Evolutionary conservation across 2,113 vertebrate species (phyloP).

Genomic region (Aspiorhynchus laticeps): DNA sequence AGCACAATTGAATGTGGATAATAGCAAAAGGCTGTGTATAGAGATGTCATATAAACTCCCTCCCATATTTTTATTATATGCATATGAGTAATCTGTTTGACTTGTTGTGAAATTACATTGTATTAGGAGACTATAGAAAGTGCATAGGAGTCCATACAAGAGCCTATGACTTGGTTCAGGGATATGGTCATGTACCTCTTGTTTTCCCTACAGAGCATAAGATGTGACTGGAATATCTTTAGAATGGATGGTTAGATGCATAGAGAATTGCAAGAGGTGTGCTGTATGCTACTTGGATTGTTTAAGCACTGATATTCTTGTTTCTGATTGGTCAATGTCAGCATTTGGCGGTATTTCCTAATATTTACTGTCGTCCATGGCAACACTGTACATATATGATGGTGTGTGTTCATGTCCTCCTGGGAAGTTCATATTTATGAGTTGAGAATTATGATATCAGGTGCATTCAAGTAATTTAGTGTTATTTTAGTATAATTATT

Average conservation of each 20-base stretch:
- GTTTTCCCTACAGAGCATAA: conserved; percentile 14
- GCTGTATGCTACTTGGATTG: background rate
- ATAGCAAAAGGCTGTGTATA: background rate
- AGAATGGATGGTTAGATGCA: background rate
- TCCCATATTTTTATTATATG: conserved; percentile 10
- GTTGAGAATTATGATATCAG: no score
- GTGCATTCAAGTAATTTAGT: no score
- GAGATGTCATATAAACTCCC: conserved; percentile 35
- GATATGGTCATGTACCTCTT: conserved; percentile 10
- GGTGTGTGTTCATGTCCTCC: no score
- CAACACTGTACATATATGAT: background rate
- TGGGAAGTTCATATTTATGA: no score
- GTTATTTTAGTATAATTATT: no score
- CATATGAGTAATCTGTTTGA: conserved; percentile 25
- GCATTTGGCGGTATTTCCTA: background rate
- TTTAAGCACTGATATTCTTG: background rate
- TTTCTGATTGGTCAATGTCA: background rate
- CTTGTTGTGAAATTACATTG: background rate
- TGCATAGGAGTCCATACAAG: background rate
- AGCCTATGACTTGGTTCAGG: conserved; percentile 1
- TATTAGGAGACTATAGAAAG: conserved; percentile 5
- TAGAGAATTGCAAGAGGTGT: background rate
- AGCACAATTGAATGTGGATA: conserved; percentile 17
- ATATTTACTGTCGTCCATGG: background rate
- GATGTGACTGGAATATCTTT: conserved; percentile 31